Base-by-base conservation (phyloP, 2,888 invertebrate genomes). In the Limnephilus auricula region DNA sequence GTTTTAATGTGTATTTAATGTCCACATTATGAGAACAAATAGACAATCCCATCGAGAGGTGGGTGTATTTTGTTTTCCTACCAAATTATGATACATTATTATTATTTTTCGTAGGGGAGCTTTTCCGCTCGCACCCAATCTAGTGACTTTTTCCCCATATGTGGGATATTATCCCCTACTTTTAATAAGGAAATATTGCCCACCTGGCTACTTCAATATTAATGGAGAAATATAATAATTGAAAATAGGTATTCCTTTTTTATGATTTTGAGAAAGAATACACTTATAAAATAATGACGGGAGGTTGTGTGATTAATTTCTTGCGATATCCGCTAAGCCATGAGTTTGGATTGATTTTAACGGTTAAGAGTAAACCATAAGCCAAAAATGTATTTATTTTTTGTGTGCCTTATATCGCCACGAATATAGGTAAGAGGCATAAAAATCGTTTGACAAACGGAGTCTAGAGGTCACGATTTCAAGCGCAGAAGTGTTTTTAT, bases 41-140 rank as follows among this genome's bases (percentile, higher is more conserved):
- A 65, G n/a, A 65, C 25, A 1, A 65, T 9, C 65, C 65, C n/a
- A n/a, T n/a, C 25, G 65, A 65, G n/a, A 9, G 25, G 25, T 65
- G 25, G 25, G n/a, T 9, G 0, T 65, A 25, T 65, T 65, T 25
- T 25, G 65, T n/a, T 25, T 65, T 65, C 25, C 65, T 82, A 6
- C 34, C 82, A 34, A 82, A 82, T 82, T 82, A 82, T 82, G 82
- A 82, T 82, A 37, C 25, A 82, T 34, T 82, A 37, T 82, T 25
- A 65, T 65, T 65, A 25, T 82, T 82, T 82, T 37, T 31, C 34
- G 2, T 32, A 34, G 82, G 82, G 82, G 82, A 32, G 25, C 34
- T 82, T 34, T 32, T 18, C 65, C 18, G 6, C 65, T 25, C 18
- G 65, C 18, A 82, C 32, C 13, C 25, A 82, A 82, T 32, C 82